Conservation (phyloP, 2,797 vertebrate genomes). For the Alauda arvensis region DNA sequence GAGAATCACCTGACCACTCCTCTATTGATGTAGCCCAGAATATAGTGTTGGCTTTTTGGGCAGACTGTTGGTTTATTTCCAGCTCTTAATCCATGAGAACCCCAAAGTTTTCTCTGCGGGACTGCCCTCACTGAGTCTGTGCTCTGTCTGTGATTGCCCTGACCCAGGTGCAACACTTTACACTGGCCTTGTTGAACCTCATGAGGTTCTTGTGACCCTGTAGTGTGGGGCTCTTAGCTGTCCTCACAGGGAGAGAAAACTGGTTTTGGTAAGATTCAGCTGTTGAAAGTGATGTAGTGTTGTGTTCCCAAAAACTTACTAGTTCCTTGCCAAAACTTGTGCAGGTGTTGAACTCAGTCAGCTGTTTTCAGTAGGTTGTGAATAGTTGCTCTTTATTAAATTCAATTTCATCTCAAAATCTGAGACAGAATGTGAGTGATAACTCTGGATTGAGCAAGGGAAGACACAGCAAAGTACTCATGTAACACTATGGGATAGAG, state of each 20-base stretch:
- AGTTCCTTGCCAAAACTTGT: background rate
- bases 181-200: background rate
- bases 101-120: background rate
- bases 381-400: background rate
- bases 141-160: background rate
- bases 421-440: background rate
- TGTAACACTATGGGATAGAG: background rate
- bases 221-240: background rate
- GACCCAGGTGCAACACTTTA: background rate
- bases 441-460: background rate
- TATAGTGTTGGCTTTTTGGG: background rate
- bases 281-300: background rate
- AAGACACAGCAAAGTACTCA: accelerated
- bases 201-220: background rate
- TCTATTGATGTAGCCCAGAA: background rate
- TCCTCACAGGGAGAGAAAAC: background rate
- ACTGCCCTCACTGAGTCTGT: background rate
- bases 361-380: background rate
- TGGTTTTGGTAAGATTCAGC: accelerated
- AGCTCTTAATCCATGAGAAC: background rate
- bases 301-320: background rate
- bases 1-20: background rate
- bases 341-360: background rate
- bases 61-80: background rate
- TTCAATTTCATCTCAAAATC: background rate